A percentile compares a stretch with the other conserved stretches of the same genome.
phyloP scores from a whole-genome alignment of 2,113 vertebrate species.

The Leucosticte australis region DNA sequence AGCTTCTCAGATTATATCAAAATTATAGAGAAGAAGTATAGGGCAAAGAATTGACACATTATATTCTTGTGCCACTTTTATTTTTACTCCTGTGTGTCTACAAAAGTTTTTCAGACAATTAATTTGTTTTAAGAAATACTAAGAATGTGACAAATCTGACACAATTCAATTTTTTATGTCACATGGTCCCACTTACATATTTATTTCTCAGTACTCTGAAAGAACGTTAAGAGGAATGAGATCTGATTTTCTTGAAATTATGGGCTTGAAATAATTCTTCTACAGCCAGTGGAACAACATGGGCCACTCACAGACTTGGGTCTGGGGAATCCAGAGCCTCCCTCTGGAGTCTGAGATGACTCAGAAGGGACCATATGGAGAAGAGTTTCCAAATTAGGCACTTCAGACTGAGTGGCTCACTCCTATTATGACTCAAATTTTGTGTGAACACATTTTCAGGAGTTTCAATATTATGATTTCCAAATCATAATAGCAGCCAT shows the following conservation, averaged over 20 bases:
- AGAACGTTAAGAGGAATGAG: neutral
- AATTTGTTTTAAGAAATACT: neutral
- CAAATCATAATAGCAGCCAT: neutral
- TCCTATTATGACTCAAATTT: neutral
- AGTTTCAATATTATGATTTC: conserved; percentile 28
- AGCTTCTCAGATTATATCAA: neutral
- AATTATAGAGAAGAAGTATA: neutral
- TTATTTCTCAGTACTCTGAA: neutral
- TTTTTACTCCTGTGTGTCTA: neutral
- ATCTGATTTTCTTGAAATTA: neutral
- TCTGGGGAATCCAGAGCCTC: neutral
- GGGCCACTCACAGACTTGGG: neutral
- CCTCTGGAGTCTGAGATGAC: neutral
- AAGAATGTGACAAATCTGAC: neutral
- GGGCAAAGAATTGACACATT: neutral
- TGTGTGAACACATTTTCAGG: neutral
- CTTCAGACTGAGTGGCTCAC: neutral
- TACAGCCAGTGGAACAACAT: neutral
- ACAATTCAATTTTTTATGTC: neutral
- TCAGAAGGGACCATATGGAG: neutral
- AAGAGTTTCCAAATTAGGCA: neutral
- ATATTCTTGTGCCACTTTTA: neutral
- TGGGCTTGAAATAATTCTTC: neutral
- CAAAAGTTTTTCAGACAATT: neutral
- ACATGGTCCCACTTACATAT: neutral